phyloP scores from a whole-genome alignment of 2,797 vertebrate genomes.

The Coilia nasus region DNA sequence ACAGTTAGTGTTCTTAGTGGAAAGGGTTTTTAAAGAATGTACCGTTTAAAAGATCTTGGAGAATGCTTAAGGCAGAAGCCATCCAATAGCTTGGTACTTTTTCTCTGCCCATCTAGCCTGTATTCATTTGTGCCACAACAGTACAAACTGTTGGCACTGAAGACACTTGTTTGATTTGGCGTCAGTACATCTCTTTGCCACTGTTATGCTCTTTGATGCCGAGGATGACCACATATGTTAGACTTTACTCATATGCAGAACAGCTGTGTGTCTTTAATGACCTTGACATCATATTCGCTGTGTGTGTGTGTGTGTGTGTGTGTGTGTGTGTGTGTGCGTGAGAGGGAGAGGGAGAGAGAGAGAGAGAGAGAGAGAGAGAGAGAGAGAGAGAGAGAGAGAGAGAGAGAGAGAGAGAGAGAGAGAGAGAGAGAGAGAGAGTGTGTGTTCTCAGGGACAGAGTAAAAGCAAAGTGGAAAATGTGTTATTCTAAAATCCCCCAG shows the following conservation, averaged over 20 bases:
- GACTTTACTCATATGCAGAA: background rate
- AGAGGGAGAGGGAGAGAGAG: too few relatives aligned
- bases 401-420: too few relatives aligned
- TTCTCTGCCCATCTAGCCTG: background rate
- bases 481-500: background rate
- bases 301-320: background rate
- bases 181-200: background rate
- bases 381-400: too few relatives aligned
- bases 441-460: background rate
- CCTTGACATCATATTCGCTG: background rate
- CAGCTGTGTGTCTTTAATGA: background rate
- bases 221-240: background rate
- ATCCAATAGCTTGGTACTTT: background rate
- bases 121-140: background rate
- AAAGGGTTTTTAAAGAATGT: background rate
- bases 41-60: background rate
- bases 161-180: background rate
- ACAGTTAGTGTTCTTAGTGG: too few relatives aligned
- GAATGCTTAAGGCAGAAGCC: too few relatives aligned
- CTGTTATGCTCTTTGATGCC: background rate
- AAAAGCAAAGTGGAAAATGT: conserved; percentile 7
- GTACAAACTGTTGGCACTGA: background rate
- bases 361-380: too few relatives aligned
- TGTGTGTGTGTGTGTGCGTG: background rate
- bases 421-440: too few relatives aligned